phyloP scores from a whole-genome alignment of 2,113 vertebrate species.

The Alethe castanea region DNA sequence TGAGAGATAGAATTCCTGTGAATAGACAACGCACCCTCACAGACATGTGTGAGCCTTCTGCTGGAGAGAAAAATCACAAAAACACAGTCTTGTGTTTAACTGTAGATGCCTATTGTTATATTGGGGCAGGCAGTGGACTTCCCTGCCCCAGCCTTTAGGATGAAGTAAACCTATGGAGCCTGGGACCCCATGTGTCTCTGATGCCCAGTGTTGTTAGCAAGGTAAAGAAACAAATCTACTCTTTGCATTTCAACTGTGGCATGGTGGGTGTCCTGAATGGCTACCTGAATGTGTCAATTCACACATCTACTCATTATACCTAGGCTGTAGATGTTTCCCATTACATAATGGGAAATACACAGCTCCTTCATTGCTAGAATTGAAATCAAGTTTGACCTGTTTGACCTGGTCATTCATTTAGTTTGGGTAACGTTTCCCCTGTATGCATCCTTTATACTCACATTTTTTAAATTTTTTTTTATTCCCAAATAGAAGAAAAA shows the following conservation, averaged over 20 bases:
- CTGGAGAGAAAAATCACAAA: background rate
- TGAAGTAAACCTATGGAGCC: background rate
- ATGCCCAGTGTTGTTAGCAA: too few relatives aligned
- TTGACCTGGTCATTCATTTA: background rate
- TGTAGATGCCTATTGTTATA: background rate
- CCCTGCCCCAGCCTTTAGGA: background rate
- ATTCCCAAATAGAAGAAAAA: background rate
- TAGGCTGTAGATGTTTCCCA: background rate
- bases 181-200: background rate
- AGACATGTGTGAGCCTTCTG: background rate
- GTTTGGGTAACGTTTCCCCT: background rate
- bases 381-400: background rate
- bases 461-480: too few relatives aligned
- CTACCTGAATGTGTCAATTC: background rate
- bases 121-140: background rate
- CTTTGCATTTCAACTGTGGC: background rate
- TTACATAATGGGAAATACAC: background rate
- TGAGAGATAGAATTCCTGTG: background rate
- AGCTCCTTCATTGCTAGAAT: background rate
- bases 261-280: background rate
- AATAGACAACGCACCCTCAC: background rate
- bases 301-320: background rate
- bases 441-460: background rate
- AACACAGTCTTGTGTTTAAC: background rate
- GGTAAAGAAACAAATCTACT: background rate